A percentile compares a stretch with the other conserved stretches of the same genome.
Conservation (phyloP, 2,113 vertebrate genomes). For the Erythrocercus mccallii region DNA sequence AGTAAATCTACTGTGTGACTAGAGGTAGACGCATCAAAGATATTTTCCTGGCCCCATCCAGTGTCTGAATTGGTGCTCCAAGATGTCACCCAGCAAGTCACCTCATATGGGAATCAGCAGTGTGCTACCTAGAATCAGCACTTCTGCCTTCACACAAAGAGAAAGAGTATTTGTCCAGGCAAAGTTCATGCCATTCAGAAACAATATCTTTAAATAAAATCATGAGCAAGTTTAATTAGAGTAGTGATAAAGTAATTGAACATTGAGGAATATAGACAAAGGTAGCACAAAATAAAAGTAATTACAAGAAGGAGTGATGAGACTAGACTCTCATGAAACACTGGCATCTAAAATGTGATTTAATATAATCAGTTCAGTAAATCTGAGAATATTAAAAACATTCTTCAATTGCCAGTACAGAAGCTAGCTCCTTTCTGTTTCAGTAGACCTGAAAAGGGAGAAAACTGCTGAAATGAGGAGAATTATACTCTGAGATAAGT, state of each 20-base stretch:
- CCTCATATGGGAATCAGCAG: not conserved
- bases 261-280: not conserved
- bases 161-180: not conserved
- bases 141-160: not conserved
- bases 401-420: not conserved
- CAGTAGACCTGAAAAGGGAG: not conserved
- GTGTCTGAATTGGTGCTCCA: not conserved
- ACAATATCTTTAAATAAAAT: not conserved
- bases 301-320: not conserved
- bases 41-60: not conserved
- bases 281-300: not conserved
- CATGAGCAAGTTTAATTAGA: not conserved
- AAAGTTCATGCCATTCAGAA: not conserved
- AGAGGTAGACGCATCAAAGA: not conserved
- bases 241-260: not conserved
- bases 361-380: not conserved
- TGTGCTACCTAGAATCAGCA: not conserved
- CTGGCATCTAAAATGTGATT: not conserved
- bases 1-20: not conserved
- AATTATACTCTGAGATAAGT: not conserved
- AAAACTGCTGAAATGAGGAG: not conserved
- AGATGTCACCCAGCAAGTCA: not conserved
- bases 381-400: not conserved
- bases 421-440: not conserved
- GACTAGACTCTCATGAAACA: not conserved